Conservation (phyloP, 2,797 vertebrate species). For the Chelidonichthys spinosus region DNA sequence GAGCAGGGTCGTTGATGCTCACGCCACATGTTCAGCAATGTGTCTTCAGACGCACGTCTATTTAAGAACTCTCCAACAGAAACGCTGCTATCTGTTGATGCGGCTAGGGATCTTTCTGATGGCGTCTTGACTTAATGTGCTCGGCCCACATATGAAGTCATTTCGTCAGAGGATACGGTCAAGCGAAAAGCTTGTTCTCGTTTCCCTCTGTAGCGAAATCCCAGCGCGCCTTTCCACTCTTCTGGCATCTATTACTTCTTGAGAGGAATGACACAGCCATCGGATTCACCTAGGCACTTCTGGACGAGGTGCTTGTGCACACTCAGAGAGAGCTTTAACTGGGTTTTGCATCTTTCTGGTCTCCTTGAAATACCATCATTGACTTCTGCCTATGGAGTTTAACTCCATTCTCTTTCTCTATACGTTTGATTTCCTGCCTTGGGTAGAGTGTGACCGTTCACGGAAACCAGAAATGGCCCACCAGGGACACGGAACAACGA, state of each 20-base stretch:
- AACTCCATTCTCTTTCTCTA: slow-evolving; percentile 54
- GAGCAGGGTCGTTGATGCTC: slow-evolving; percentile 51
- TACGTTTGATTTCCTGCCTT: slow-evolving; percentile 53
- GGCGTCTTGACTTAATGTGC: rapidly evolving
- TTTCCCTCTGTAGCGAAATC: slow-evolving; percentile 14
- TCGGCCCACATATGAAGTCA: slow-evolving; percentile 30
- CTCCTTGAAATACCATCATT: slow-evolving; percentile 45
- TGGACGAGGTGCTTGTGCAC: slow-evolving; percentile 48
- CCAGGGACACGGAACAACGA: neutral
- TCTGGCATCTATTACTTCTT: slow-evolving; percentile 14
- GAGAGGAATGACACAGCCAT: neutral
- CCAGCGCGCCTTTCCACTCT: neutral
- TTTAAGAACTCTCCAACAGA: neutral
- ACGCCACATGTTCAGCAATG: slow-evolving; percentile 21
- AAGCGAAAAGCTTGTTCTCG: slow-evolving; percentile 38
- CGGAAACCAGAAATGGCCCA: slow-evolving; percentile 57
- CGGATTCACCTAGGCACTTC: rapidly evolving
- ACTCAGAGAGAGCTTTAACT: slow-evolving; percentile 24
- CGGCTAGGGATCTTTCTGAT: neutral
- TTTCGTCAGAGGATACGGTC: slow-evolving; percentile 21
- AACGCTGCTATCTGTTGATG: rapidly evolving
- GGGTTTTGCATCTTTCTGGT: neutral
- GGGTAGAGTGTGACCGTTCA: slow-evolving; percentile 62
- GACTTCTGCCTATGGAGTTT: slow-evolving; percentile 3
- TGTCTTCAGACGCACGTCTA: rapidly evolving